A percentile compares a stretch with the other conserved stretches of the same genome.
These are phyloP conservation scores for Ornithoptera alexandrae DNA, from an alignment of 2,888 invertebrate species.

Conservation along the genomic window DNA sequence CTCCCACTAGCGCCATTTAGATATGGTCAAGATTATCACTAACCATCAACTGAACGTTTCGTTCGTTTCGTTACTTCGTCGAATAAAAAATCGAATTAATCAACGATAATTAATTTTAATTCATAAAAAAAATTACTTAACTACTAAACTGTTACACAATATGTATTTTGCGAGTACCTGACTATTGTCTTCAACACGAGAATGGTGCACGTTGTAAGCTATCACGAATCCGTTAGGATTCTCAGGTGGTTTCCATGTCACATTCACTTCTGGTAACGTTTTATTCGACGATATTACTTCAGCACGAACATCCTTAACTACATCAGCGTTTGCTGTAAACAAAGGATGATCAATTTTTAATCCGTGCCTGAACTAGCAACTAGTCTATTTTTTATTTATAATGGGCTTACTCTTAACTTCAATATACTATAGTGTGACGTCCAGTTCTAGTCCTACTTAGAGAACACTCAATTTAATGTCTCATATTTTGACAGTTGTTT, in stretches of 20 bases:
- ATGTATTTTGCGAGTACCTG: conserved; percentile 43
- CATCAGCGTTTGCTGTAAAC: conserved; percentile 83
- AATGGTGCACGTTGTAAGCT: conserved; percentile 89
- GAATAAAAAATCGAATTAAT: too few species aligned
- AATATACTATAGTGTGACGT: too few species aligned
- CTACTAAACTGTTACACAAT: background rate
- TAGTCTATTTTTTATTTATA: too few species aligned
- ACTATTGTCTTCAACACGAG: conserved; percentile 79
- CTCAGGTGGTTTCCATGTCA: conserved; percentile 89
- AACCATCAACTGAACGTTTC: too few species aligned
- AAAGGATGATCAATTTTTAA: conserved; percentile 3
- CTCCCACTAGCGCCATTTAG: too few species aligned
- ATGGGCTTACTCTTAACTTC: too few species aligned
- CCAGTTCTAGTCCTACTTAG: too few species aligned
- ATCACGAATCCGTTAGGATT: conserved; percentile 94
- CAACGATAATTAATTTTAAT: too few species aligned
- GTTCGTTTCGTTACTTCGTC: too few species aligned
- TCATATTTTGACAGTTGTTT: too few species aligned
- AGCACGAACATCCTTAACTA: conserved; percentile 76
- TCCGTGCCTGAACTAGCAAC: background rate
- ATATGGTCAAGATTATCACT: too few species aligned
- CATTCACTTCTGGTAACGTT: conserved; percentile 80
- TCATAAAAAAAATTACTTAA: background rate
- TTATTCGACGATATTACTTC: conserved; percentile 64
- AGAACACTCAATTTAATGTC: too few species aligned